These are phyloP conservation scores for Sarcophaga caerulescens DNA, from an alignment of 2,888 invertebrate genomes.

Conservation along the genomic window DNA sequence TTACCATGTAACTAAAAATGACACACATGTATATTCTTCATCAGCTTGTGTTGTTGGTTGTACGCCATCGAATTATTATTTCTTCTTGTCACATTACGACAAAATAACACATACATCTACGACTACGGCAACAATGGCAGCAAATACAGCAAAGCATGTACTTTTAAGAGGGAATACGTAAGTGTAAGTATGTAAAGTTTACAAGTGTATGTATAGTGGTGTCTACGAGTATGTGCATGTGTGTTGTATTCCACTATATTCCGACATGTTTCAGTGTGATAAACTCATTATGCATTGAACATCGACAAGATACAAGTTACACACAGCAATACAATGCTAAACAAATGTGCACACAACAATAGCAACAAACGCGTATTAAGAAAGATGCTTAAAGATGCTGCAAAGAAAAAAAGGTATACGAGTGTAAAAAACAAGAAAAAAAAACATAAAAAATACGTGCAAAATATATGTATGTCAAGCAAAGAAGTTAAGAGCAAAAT, in stretches of 20 bases:
- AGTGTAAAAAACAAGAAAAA: constrained; percentile 30
- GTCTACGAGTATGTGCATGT: background rate
- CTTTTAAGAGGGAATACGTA: background rate
- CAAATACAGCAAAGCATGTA: constrained; percentile 12
- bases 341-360: background rate
- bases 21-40: constrained; percentile 4
- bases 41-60: background rate
- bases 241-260: background rate
- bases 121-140: background rate
- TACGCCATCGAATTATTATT: constrained; percentile 39
- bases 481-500: constrained; percentile 20
- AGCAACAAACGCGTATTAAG: background rate
- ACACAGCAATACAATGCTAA: background rate
- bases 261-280: background rate
- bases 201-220: background rate
- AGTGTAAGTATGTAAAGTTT: constrained; percentile 1
- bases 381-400: background rate
- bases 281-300: constrained; percentile 29
- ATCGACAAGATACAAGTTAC: background rate
- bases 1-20: too few species aligned
- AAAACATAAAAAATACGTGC: constrained; percentile 26
- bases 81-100: constrained; percentile 24
- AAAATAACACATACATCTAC: too few species aligned
- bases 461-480: constrained; percentile 5
- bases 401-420: background rate